Evolutionary conservation across 92 coral and sea anemone genomes (phyloP).

Genomic region (Zoanthus sociatus): DNA sequence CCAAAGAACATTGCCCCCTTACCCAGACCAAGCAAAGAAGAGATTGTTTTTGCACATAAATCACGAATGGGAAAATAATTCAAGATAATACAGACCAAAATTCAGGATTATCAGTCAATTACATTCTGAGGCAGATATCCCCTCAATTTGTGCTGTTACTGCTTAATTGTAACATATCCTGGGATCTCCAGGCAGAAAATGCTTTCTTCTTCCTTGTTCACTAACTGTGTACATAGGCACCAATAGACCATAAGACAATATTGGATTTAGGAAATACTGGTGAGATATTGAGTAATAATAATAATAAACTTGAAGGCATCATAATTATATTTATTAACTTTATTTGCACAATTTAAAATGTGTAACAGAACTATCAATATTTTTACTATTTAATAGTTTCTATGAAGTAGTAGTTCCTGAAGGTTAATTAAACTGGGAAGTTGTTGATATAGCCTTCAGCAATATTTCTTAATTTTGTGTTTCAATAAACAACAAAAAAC

Average conservation of each 20-base stretch:
- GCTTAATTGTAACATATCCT: neutral
- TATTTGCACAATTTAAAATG: neutral
- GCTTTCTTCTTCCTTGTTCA: neutral
- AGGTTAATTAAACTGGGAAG: neutral
- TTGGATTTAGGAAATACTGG: neutral
- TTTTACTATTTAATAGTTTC: neutral
- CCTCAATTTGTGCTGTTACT: neutral
- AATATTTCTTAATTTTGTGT: neutral
- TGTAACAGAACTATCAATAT: neutral
- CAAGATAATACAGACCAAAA: neutral
- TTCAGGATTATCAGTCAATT: neutral
- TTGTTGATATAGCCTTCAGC: neutral
- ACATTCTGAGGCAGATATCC: neutral
- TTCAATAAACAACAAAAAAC: neutral
- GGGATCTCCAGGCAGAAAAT: neutral
- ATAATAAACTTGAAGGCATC: neutral
- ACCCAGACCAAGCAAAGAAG: conserved; percentile 38
- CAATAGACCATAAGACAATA: neutral
- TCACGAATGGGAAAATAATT: neutral
- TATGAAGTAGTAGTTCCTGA: neutral
- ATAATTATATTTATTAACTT: too few relatives aligned
- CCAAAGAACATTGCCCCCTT: conserved; percentile 42
- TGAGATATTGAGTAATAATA: neutral
- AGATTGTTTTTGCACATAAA: conserved; percentile 27
- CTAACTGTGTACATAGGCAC: neutral